phyloP scores from a whole-genome alignment of 2,888 invertebrate species.

The Trachelus troglodyta region DNA sequence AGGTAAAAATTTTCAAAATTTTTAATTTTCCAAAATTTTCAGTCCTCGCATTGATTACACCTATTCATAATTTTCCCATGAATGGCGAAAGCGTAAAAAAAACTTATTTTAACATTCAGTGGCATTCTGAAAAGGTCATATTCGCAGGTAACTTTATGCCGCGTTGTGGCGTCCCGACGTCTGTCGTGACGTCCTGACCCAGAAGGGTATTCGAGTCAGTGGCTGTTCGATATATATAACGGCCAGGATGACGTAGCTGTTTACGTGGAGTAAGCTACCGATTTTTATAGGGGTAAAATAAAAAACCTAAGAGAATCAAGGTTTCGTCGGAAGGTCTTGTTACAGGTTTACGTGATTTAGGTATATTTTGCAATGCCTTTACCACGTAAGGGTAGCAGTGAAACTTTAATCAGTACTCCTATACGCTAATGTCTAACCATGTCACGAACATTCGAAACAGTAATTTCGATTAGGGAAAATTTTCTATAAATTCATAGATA shows the following conservation, averaged over 20 bases:
- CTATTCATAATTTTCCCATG: neutral
- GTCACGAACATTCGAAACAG: neutral
- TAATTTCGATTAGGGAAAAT: neutral
- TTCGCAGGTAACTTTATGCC: conserved; percentile 5
- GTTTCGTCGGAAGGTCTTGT: neutral
- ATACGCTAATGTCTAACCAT: neutral
- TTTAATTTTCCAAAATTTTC: neutral
- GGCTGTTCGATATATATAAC: neutral
- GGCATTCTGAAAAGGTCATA: conserved; percentile 9
- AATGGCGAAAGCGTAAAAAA: neutral
- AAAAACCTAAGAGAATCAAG: neutral
- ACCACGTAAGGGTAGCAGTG: neutral
- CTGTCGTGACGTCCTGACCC: conserved; percentile 6
- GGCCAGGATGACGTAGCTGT: neutral
- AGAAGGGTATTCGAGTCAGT: conserved; percentile 1
- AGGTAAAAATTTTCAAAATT: neutral
- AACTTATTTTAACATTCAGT: neutral
- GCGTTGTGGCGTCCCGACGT: neutral
- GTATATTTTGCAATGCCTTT: neutral
- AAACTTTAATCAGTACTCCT: neutral
- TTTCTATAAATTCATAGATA: neutral
- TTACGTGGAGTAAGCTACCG: neutral
- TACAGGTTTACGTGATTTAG: neutral
- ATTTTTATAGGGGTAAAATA: neutral
- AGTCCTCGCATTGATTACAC: neutral